Base-by-base conservation (phyloP, 1,140 invertebrate genomes). In the Heterodera carotae region DNA sequence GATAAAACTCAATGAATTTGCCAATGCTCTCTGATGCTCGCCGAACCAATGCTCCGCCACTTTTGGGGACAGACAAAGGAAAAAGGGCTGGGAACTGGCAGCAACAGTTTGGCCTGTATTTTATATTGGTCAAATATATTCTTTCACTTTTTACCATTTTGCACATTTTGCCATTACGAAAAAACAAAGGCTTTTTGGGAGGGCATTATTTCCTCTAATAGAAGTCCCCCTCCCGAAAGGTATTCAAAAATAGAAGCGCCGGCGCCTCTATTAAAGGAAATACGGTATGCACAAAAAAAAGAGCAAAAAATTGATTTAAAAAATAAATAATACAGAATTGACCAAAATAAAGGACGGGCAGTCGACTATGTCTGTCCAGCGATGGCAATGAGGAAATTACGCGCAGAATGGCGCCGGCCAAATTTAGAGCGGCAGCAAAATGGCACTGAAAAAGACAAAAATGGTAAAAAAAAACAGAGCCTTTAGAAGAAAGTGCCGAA, bases 41-140 rank as follows among this genome's bases (percentile, higher is more conserved):
- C 76, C 67, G 73, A 88, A 86, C 85, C 85, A 86, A 62, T 81
- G 81, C 70, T 86, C 85, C 15, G 85, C 85, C 31, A 86, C 86
- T 74, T 86, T 86, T 4, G 85, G 79, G 6, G 86, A 85, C 22
- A 88, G 77, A 48, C 84, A 86, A 12, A 86, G 69, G 53, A 86
- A 86, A 66, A 86, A 86, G 7, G 85, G 79, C 69, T 86, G 85
- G 1, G 87, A 75, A 10, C 67, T 81, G 15, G 85, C 86, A 10
- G 80, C 81, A 4, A 85, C 77, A n/a, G 80, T 80, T 33, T 83
- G 80, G 10, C 85, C 85, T 80, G 76, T 22, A 31, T 83, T n/a
- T 31, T 66, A 66, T 8, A 31, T 31, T 66, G 62, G 36, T 7
- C 68, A 59, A 69, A 27, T 33, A 8, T 33, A 8, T 27, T 8